These are phyloP conservation scores for Julus scandinavius DNA, from an alignment of 2,888 invertebrate genomes.

Conservation along the genomic window DNA sequence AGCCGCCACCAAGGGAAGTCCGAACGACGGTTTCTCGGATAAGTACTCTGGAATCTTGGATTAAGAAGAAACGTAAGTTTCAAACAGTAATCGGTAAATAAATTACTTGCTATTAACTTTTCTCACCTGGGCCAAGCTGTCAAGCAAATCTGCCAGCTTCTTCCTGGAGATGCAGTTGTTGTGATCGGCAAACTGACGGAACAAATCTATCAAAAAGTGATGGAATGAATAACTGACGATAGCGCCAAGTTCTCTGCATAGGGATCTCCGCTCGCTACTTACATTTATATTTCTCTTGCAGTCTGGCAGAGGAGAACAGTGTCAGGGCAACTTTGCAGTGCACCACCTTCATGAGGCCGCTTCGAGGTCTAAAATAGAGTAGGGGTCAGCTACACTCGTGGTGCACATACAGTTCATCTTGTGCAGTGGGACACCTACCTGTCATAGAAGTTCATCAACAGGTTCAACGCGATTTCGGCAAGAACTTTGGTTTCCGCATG, in stretches of 20 bases:
- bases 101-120: too few relatives aligned
- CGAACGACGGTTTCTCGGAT: conserved; percentile 70
- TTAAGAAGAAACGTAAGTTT: conserved; percentile 50
- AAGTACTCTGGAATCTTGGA: conserved; percentile 64
- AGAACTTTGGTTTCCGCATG: conserved; percentile 71
- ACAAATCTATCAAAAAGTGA: conserved; percentile 69
- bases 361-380: conserved; percentile 70
- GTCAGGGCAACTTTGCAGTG: conserved; percentile 77
- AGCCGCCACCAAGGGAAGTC: conserved; percentile 72
- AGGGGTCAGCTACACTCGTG: not conserved
- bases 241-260: not conserved
- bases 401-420: not conserved
- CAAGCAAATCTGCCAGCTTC: conserved; percentile 73
- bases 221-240: not conserved
- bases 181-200: conserved; percentile 78
- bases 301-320: conserved; percentile 73
- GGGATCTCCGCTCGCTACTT: conserved; percentile 58
- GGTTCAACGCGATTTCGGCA: conserved; percentile 75
- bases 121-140: conserved; percentile 72
- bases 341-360: conserved; percentile 74
- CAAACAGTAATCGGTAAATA: not conserved
- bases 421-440: conserved; percentile 67
- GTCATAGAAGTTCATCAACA: conserved; percentile 76
- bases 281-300: conserved; percentile 74
- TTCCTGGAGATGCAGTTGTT: conserved; percentile 78